phyloP scores from a whole-genome alignment of 2,113 vertebrate genomes.

The Taxidea taxus region DNA sequence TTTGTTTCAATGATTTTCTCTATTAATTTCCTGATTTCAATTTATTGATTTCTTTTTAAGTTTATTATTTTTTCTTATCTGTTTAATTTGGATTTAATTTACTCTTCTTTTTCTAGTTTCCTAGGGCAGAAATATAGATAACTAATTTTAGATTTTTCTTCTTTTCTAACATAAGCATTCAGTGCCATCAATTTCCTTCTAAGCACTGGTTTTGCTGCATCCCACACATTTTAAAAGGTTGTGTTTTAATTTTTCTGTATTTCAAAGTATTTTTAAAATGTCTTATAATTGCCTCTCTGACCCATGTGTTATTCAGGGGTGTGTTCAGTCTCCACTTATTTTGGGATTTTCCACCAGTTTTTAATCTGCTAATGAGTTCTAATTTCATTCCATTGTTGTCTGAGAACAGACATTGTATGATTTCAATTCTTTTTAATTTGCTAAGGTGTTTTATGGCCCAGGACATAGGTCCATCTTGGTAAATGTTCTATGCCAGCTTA shows the following conservation, averaged over 20 bases:
- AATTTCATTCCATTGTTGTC: neutral
- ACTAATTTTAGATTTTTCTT: neutral
- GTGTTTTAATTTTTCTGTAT: neutral
- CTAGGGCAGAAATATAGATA: neutral
- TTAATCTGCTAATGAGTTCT: neutral
- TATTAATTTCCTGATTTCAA: neutral
- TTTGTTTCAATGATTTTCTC: neutral
- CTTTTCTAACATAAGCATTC: neutral
- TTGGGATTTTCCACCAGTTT: neutral
- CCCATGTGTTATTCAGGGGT: neutral
- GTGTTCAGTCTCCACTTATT: neutral
- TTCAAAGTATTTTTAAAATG: neutral
- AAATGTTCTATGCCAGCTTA: neutral
- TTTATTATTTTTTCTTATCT: neutral
- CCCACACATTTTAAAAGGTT: neutral
- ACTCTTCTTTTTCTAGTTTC: neutral
- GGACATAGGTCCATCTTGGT: neutral
- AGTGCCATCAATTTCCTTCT: neutral
- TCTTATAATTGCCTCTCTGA: neutral
- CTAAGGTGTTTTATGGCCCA: neutral
- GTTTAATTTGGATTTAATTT: neutral
- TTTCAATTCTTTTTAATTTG: neutral
- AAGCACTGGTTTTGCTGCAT: neutral
- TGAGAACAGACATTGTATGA: neutral
- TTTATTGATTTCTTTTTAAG: neutral